Conservation (phyloP, 2,797 vertebrate species). For the Megaceryle alcyon region DNA sequence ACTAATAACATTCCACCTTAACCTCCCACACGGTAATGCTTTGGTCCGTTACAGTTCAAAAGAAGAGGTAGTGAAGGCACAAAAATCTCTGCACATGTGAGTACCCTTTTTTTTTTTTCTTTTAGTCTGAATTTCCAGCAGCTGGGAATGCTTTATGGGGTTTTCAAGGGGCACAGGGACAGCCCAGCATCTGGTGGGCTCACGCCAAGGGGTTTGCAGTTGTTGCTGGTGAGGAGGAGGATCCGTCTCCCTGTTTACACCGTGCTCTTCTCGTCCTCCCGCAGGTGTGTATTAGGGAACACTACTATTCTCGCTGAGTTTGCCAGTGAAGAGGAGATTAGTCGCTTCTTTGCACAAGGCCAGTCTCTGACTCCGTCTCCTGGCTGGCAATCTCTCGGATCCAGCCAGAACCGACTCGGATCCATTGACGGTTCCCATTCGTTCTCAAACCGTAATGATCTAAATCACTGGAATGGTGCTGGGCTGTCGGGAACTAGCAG, state of each 20-base stretch:
- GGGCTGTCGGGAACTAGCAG: slow-evolving; percentile 87
- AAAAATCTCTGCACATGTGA: slow-evolving; percentile 94
- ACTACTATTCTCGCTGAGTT: slow-evolving; percentile 99
- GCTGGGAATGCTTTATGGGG: accelerated
- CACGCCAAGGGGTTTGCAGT: background rate
- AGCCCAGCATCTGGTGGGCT: background rate
- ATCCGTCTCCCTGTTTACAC: background rate
- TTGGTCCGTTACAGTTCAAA: slow-evolving; percentile 92
- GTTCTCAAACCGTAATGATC: slow-evolving; percentile 92
- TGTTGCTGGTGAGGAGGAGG: background rate
- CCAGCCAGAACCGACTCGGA: slow-evolving; percentile 91
- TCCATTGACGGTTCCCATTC: slow-evolving; percentile 90
- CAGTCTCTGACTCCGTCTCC: slow-evolving; percentile 95
- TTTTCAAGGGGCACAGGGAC: background rate
- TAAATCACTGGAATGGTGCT: slow-evolving; percentile 94
- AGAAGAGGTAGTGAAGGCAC: slow-evolving; percentile 92
- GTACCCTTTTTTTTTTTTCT: background rate
- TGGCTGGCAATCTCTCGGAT: slow-evolving; percentile 93
- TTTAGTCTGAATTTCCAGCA: background rate
- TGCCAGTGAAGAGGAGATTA: slow-evolving; percentile 99
- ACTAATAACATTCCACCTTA: slow-evolving; percentile 93
- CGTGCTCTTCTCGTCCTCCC: background rate
- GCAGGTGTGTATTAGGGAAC: slow-evolving; percentile 99
- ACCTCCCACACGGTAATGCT: slow-evolving; percentile 89
- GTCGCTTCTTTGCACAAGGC: slow-evolving; percentile 99